phyloP scores from a whole-genome alignment of 2,113 vertebrate genomes.

The Triplophysa dalaica region DNA sequence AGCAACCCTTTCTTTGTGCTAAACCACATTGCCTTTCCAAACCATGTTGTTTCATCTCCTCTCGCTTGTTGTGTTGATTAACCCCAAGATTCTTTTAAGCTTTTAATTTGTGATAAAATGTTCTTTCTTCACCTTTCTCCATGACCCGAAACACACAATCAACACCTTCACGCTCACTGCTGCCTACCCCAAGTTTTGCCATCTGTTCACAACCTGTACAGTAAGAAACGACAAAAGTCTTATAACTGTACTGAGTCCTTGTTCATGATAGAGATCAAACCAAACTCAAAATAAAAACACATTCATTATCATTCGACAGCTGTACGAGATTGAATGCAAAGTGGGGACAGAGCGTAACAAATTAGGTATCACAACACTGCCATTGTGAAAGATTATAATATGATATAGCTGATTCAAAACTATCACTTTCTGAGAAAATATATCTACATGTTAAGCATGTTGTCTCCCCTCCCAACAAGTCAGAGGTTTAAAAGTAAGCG shows the following conservation, averaged over 20 bases:
- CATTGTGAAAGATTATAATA: conserved; percentile 1
- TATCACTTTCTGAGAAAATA: neutral
- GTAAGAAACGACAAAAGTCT: neutral
- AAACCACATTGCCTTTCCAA: neutral
- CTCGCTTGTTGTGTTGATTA: neutral
- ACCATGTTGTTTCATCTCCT: neutral
- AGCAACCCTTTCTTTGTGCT: neutral
- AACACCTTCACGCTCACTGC: neutral
- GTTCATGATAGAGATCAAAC: neutral
- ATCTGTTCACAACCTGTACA: conserved; percentile 15
- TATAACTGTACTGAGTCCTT: neutral
- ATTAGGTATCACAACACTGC: neutral
- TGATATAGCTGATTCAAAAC: neutral
- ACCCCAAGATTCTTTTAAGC: neutral
- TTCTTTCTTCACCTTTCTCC: conserved; percentile 13
- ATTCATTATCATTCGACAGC: conserved; percentile 8
- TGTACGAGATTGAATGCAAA: neutral
- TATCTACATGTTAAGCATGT: neutral
- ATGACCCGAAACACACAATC: conserved; percentile 25
- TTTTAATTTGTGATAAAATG: conserved; percentile 11
- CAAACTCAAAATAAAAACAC: neutral
- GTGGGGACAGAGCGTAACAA: neutral
- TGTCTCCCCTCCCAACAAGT: neutral
- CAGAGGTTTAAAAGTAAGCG: neutral
- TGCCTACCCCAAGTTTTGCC: conserved; percentile 3